Evolutionary conservation across 2,888 invertebrate species (phyloP).

Genomic region (Stictocephala bisonia): DNA sequence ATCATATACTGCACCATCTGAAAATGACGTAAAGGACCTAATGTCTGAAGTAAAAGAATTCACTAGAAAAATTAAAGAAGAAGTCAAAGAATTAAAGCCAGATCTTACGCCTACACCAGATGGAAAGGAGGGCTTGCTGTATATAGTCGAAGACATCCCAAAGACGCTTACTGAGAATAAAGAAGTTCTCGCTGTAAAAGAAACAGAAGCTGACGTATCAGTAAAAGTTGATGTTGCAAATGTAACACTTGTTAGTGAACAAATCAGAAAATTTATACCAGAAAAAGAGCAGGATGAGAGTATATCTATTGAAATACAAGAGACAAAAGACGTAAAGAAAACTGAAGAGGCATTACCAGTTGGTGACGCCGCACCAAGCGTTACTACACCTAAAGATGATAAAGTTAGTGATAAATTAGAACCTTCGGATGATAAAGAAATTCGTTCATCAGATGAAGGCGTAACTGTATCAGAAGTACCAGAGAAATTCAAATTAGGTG

Average conservation of each 20-base stretch:
- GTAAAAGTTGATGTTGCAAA: not conserved
- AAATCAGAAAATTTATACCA: not conserved
- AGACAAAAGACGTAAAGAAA: not conserved
- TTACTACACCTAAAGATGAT: too few species aligned
- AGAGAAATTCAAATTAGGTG: too few species aligned
- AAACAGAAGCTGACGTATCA: not conserved
- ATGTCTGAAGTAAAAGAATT: conserved; percentile 66
- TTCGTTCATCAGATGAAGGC: too few species aligned
- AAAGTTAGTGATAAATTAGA: too few species aligned
- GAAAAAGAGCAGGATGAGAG: not conserved
- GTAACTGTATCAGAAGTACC: too few species aligned
- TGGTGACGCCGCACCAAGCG: too few species aligned
- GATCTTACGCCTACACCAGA: conserved; percentile 67
- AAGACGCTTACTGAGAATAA: not conserved
- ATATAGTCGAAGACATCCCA: not conserved
- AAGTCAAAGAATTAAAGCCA: conserved; percentile 67
- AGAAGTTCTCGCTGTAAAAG: not conserved
- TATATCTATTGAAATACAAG: not conserved
- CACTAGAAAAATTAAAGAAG: conserved; percentile 66
- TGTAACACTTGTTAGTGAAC: not conserved
- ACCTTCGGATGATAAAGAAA: too few species aligned
- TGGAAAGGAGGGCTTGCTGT: conserved; percentile 5
- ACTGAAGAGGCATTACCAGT: not conserved
- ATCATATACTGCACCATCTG: conserved; percentile 17
- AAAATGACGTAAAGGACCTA: conserved; percentile 63